Evolutionary conservation across 2,888 invertebrate genomes (phyloP).

Genomic region (Chrysolina haemoptera): DNA sequence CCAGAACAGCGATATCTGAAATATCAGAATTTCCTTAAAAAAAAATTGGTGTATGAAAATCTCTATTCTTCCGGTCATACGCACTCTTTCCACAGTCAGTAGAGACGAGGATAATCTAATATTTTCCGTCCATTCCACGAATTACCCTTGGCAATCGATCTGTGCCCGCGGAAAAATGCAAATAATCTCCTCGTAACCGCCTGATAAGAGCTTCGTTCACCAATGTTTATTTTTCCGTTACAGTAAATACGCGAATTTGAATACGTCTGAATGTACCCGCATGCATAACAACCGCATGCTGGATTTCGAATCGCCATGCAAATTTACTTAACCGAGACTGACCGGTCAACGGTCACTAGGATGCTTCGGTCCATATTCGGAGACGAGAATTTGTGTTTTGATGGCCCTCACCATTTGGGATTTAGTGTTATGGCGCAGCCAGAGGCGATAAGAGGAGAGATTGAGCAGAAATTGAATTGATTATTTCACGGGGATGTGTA

Average conservation of each 20-base stretch:
- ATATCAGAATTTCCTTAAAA: too few species aligned
- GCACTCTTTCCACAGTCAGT: too few species aligned
- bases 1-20: too few species aligned
- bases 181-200: not conserved
- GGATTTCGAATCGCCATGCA: not conserved
- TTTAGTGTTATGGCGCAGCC: not conserved
- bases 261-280: not conserved
- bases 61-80: too few species aligned
- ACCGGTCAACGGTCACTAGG: not conserved
- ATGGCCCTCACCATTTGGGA: slow-evolving; percentile 4
- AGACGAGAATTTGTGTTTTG: slow-evolving; percentile 5
- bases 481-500: not conserved
- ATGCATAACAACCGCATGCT: not conserved
- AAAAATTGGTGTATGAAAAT: too few species aligned
- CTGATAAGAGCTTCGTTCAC: not conserved
- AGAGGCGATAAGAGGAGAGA: not conserved
- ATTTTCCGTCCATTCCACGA: not conserved
- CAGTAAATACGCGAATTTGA: not conserved
- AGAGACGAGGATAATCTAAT: not conserved
- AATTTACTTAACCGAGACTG: slow-evolving; percentile 1
- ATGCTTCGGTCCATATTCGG: slow-evolving; percentile 1
- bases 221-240: not conserved
- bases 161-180: not conserved
- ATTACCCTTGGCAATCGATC: not conserved
- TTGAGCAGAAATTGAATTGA: slow-evolving; percentile 1